Evolutionary conservation across 2,888 invertebrate species (phyloP), one percentile per base, ranked within the genome.

Genomic region (Lasioglossum vierecki): DNA sequence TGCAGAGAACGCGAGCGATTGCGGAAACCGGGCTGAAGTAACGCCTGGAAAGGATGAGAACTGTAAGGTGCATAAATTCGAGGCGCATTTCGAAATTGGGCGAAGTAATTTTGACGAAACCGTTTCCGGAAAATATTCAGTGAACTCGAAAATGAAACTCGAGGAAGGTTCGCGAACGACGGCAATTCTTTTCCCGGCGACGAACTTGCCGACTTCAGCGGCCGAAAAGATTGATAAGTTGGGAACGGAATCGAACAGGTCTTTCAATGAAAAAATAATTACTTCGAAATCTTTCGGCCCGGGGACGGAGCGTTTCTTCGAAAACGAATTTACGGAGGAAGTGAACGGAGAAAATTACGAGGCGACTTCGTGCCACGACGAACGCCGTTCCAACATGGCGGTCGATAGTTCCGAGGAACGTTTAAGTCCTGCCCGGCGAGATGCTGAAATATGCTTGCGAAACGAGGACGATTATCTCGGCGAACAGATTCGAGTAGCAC

Each of bases 391-490:
- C 13, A 57, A 60, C 18, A 66, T 35, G 68, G 73, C 72, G 72
- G 30, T 15, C 46, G 82, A 77, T 53, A 76, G 57, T 30, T 39
- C 30, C 18, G 46, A 22, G 66, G 49, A 71, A 63, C 73, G 63
- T 73, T 77, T 39, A 66, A 44, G 18, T 41, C 11, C 49, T 35
- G 1, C 15, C 63, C 26, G 30, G 76, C 72, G 35, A 35, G 74
- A 71, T 57, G 35, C 57, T 60, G 74, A 85, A 68, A 82, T 82
- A 80, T 76, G 81, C 74, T 73, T 79, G 76, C 53, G 2, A 41
- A 73, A 53, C 72, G 74, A 39, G 46, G 70, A 49, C 79, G 83
- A 89, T 88, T 84, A 88, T 88, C 79, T 30, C 57, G 30, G 26
- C 44, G 57, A 63, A 72, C 68, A 63, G 49, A 71, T 76, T 73